phyloP scores from a whole-genome alignment of 2,113 vertebrate species.

The Pituophis catenifer region DNA sequence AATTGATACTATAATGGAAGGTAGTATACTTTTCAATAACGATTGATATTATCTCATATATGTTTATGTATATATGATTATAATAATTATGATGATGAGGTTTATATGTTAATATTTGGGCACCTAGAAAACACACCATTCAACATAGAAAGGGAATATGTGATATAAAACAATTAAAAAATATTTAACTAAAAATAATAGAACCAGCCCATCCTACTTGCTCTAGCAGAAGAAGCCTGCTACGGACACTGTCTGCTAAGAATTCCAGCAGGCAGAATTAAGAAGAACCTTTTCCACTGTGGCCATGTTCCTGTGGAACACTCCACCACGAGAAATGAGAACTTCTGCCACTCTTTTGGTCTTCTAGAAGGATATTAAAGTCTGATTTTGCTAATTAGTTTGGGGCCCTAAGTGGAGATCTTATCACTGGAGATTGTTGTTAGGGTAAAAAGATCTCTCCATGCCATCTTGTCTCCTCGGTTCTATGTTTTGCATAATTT shows the following conservation, averaged over 20 bases:
- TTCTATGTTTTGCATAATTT: background rate
- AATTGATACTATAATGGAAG: no score
- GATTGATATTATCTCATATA: no score
- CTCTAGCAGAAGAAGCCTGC: background rate
- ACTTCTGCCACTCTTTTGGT: background rate
- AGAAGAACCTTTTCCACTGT: background rate
- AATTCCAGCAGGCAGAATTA: background rate
- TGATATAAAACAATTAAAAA: no score
- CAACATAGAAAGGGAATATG: no score
- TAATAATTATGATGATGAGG: no score
- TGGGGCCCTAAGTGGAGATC: background rate
- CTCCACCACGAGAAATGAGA: background rate
- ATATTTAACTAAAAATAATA: background rate
- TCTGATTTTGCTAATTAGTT: background rate
- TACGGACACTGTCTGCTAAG: background rate
- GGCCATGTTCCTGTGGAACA: background rate
- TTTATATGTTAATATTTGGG: no score
- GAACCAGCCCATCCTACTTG: background rate
- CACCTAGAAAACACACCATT: no score
- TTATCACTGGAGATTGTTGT: background rate
- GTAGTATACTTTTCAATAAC: no score
- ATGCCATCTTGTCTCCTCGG: background rate
- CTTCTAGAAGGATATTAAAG: background rate
- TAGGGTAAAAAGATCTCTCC: background rate
- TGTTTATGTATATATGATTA: no score